These are phyloP conservation scores for Polypedilum pembai DNA, from an alignment of 1,140 invertebrate genomes.

Conservation along the genomic window DNA sequence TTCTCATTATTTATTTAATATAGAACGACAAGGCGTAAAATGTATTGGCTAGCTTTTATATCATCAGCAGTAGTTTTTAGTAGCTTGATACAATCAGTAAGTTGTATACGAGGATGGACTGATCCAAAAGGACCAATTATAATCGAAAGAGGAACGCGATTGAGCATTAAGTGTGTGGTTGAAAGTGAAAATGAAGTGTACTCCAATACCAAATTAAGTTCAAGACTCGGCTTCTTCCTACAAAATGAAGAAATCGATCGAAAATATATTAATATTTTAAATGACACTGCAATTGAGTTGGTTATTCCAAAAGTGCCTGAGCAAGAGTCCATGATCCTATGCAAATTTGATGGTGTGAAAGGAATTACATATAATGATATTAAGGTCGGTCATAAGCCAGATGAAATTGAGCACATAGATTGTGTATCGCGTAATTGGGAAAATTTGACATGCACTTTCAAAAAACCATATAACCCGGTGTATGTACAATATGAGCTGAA, in stretches of 20 bases:
- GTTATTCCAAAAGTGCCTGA: not conserved
- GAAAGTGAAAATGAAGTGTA: not conserved
- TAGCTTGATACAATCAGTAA: not conserved
- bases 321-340: not conserved
- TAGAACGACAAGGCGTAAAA: not conserved
- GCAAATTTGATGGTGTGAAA: not conserved
- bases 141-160: not conserved
- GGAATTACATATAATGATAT: conserved; percentile 13
- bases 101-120: not conserved
- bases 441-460: conserved; percentile 58
- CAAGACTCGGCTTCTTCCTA: not conserved
- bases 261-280: not conserved
- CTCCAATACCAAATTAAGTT: not conserved
- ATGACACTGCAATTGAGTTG: not conserved
- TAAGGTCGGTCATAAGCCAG: conserved; percentile 40
- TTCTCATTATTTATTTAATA: not conserved
- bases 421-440: conserved; percentile 62
- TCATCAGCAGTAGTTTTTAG: not conserved
- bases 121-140: not conserved
- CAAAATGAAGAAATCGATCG: not conserved
- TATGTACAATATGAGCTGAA: conserved; percentile 50
- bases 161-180: not conserved
- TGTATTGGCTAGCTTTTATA: not conserved
- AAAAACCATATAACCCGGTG: conserved; percentile 46
- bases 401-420: conserved; percentile 51